phyloP scores from a whole-genome alignment of 2,888 invertebrate genomes.

The Alcis repandata region DNA sequence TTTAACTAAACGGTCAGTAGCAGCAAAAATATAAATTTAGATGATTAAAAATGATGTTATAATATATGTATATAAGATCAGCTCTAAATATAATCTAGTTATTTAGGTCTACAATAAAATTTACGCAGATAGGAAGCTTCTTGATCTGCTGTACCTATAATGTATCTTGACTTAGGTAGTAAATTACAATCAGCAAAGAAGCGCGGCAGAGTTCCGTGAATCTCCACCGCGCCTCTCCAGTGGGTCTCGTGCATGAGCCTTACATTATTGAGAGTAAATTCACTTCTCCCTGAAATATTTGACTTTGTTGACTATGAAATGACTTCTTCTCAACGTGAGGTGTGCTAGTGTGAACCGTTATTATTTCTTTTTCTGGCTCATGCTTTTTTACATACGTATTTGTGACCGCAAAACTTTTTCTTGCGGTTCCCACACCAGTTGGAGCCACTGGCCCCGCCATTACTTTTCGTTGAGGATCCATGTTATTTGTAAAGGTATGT shows the following conservation, averaged over 20 bases:
- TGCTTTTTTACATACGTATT: constrained; percentile 56
- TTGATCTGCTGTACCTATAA: no score
- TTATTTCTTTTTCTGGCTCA: constrained; percentile 66
- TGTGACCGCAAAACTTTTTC: constrained; percentile 66
- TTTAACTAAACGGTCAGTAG: no score
- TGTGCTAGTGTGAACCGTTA: constrained; percentile 72
- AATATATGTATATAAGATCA: no score
- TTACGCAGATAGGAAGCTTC: no score
- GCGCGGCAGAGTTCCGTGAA: no score
- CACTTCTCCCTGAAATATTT: constrained; percentile 75
- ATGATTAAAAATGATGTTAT: no score
- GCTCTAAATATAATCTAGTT: no score
- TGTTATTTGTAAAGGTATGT: constrained; percentile 35
- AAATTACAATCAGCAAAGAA: no score
- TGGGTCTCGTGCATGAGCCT: constrained; percentile 41
- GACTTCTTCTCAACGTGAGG: constrained; percentile 69
- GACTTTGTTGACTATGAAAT: constrained; percentile 67
- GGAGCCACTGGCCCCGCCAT: constrained; percentile 71
- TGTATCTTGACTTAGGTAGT: no score
- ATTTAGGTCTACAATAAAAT: no score
- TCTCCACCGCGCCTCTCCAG: no score
- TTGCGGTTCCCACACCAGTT: constrained; percentile 61
- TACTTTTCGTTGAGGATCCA: constrained; percentile 73
- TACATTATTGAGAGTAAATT: constrained; percentile 78
- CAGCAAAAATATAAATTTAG: no score